Conservation (phyloP, 2,113 vertebrate genomes). For the Microtus ochrogaster region DNA sequence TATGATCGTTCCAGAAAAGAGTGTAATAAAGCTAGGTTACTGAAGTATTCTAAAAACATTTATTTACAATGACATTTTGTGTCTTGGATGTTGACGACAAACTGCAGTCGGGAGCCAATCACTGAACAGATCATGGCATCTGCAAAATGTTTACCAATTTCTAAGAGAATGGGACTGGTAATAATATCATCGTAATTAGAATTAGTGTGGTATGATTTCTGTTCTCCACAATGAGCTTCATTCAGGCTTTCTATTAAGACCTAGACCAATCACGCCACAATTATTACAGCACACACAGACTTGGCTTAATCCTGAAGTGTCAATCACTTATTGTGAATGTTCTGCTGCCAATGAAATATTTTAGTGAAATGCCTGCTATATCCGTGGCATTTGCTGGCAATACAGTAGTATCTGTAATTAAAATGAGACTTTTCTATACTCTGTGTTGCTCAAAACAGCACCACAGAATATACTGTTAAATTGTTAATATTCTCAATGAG, state of each 20-base stretch:
- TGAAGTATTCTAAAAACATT: not conserved
- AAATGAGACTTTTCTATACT: not conserved
- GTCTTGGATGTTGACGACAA: not conserved
- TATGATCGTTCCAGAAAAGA: not conserved
- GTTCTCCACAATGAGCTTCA: not conserved
- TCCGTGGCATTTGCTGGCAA: not conserved
- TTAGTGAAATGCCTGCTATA: not conserved
- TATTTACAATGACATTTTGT: not conserved
- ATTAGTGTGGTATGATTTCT: not conserved
- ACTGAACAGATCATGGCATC: not conserved
- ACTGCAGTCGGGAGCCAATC: not conserved
- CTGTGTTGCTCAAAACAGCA: not conserved
- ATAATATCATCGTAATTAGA: not conserved
- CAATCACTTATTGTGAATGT: not conserved
- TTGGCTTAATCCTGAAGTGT: not conserved
- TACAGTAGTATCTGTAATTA: not conserved
- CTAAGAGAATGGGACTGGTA: not conserved
- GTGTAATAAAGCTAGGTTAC: too few species aligned
- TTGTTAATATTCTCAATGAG: not conserved
- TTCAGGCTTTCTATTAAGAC: not conserved
- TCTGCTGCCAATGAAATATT: not conserved
- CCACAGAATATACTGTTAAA: fast-evolving
- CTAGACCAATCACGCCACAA: not conserved
- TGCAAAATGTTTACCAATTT: not conserved
- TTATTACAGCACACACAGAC: not conserved